These are phyloP conservation scores for Ursus arctos DNA, from an alignment of 2,113 vertebrate species.

Conservation along the genomic window DNA sequence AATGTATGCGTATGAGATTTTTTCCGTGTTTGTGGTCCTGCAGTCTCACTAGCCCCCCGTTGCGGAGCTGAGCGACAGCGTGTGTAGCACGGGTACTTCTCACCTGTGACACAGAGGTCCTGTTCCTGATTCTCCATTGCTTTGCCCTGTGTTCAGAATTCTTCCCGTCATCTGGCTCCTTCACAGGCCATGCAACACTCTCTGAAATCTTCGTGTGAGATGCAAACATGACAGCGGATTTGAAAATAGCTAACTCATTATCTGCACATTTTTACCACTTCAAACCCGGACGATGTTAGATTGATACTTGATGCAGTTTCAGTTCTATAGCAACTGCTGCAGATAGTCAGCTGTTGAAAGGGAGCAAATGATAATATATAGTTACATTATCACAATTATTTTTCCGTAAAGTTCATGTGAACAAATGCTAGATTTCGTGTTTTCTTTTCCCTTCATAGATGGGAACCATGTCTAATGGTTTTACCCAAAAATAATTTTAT, in stretches of 20 bases:
- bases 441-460: constrained; percentile 33
- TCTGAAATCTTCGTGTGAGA: not conserved
- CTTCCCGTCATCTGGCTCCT: not conserved
- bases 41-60: not conserved
- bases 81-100: not conserved
- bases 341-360: not conserved
- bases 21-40: not conserved
- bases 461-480: not conserved
- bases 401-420: not conserved
- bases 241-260: not conserved
- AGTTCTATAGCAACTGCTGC: not conserved
- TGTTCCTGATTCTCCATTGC: not conserved
- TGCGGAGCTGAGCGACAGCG: not conserved
- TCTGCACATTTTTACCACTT: not conserved
- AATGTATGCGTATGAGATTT: not conserved
- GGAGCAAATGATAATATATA: not conserved
- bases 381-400: constrained; percentile 1
- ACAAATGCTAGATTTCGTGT: not conserved
- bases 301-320: not conserved
- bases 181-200: not conserved
- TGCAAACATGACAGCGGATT: not conserved
- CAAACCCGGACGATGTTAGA: not conserved
- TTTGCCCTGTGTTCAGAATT: not conserved
- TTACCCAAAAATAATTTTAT: constrained; percentile 27
- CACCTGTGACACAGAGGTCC: not conserved